A percentile compares a stretch with the other conserved stretches of the same genome.
Evolutionary conservation across 2,113 vertebrate species (phyloP).

Genomic region (Esox niger): DNA sequence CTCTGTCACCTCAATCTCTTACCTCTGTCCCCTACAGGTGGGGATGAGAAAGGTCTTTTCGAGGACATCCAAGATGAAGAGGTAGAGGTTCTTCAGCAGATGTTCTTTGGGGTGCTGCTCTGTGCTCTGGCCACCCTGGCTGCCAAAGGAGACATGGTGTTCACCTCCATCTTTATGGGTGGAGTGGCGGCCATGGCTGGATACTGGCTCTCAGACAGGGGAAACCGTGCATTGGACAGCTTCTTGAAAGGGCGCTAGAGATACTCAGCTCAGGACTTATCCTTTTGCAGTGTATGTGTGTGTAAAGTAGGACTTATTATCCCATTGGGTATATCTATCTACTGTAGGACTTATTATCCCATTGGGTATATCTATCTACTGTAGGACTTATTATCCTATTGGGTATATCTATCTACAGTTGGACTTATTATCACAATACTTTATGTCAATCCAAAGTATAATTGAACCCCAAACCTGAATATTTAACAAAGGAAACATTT

Average conservation of each 20-base stretch:
- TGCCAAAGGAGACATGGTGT: constrained; percentile 94
- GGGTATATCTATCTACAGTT: no score
- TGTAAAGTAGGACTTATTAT: no score
- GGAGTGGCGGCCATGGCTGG: constrained; percentile 88
- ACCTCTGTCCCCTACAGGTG: constrained; percentile 59
- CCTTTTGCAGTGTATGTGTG: no score
- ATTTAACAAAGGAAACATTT: no score
- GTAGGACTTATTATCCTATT: no score
- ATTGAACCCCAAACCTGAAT: no score
- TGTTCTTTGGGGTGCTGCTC: constrained; percentile 92
- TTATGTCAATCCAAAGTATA: no score
- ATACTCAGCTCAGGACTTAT: not conserved
- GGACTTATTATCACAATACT: no score
- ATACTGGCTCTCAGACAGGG: constrained; percentile 92
- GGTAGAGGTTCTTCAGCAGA: constrained; percentile 94
- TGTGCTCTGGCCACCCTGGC: constrained; percentile 90
- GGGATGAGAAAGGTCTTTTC: constrained; percentile 81
- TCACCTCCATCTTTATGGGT: constrained; percentile 92
- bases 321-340: no score
- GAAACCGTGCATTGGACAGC: constrained; percentile 79
- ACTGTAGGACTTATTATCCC: no score
- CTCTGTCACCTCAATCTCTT: no score
- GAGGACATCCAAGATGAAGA: constrained; percentile 92
- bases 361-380: no score
- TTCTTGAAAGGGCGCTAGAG: constrained; percentile 77